Evolutionary conservation across 2,113 vertebrate species (phyloP).

Genomic region (Ursus arctos): DNA sequence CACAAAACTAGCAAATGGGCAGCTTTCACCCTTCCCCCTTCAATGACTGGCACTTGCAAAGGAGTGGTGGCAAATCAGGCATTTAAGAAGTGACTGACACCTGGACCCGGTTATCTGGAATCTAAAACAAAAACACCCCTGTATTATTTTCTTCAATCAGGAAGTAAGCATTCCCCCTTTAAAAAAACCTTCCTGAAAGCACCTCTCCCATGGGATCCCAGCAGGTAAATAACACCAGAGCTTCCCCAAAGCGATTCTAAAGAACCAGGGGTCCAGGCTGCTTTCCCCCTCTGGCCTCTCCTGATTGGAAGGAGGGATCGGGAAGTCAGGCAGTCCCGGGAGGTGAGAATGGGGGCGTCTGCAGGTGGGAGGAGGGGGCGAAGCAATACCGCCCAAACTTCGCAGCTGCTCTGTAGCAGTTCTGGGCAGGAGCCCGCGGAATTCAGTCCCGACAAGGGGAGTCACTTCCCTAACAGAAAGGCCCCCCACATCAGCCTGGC

Average conservation of each 20-base stretch:
- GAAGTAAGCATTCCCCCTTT: constrained; percentile 11
- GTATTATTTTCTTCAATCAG: constrained; percentile 20
- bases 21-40: not conserved
- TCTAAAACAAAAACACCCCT: not conserved
- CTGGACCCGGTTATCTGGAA: not conserved
- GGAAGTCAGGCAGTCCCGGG: constrained; percentile 1
- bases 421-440: not conserved
- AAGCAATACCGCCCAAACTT: constrained; percentile 69
- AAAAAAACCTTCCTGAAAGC: constrained; percentile 44
- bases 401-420: constrained; percentile 50
- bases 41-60: constrained; percentile 35
- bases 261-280: constrained; percentile 1
- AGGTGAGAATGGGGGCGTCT: not conserved
- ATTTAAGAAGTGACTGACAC: constrained; percentile 43
- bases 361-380: not conserved
- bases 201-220: constrained; percentile 43
- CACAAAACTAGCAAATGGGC: constrained; percentile 6
- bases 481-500: not conserved
- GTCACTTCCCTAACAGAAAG: not conserved
- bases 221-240: constrained; percentile 68
- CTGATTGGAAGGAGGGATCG: not conserved
- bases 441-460: not conserved
- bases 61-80: not conserved
- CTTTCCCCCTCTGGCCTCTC: not conserved
- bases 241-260: constrained; percentile 9